Base-by-base conservation (phyloP, 2,797 vertebrate species). In the Notoglanidium macrostoma region DNA sequence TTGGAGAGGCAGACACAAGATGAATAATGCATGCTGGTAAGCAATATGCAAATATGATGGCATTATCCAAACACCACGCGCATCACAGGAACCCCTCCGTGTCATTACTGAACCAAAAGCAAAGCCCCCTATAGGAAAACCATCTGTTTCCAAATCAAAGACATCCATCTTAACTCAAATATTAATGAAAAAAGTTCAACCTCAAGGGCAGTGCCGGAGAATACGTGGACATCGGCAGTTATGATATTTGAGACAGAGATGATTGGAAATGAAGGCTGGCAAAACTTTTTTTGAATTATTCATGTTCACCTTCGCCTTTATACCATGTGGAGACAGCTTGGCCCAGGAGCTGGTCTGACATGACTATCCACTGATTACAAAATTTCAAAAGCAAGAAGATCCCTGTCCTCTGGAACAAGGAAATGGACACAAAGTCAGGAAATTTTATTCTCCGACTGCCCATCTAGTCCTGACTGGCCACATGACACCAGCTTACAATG, bases 31-130 rank as follows among this genome's bases (percentile, higher is more conserved):
- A 96, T 93, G 21, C 73, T 3, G 76, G 87, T 90, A 94, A 93
- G 94, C 93, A 84, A 94, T 95, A 96, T 96, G 92, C 89, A 95
- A 94, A 95, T 96, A 93, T 93, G 88, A 92, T 93, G 92, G 92
- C 89, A 93, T 95, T 95, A 95, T 88, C 92, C 91, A 87, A 93
- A 94, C 94, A 93, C 92, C 92, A 90, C 90, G 89, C 92, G 92
- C 91, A 91, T 88, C 86, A 82, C 46, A 91, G 92, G 92, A 93
- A 86, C 87, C 93, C 93, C 92, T 92, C 91, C 32, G 67, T 85
- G 81, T 90, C 77, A 63, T 86, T 91, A 93, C 92, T 87, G 91
- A 94, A 92, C 93, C 88, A 85, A 84, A 87, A 85, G 90, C 90
- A 90, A 92, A 79, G 86, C 83, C 84, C 67, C 90, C 90, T 87